A percentile compares a stretch with the other conserved stretches of the same genome.
These are phyloP conservation scores for Equus quagga DNA, from an alignment of 2,113 vertebrate species.

Conservation along the genomic window DNA sequence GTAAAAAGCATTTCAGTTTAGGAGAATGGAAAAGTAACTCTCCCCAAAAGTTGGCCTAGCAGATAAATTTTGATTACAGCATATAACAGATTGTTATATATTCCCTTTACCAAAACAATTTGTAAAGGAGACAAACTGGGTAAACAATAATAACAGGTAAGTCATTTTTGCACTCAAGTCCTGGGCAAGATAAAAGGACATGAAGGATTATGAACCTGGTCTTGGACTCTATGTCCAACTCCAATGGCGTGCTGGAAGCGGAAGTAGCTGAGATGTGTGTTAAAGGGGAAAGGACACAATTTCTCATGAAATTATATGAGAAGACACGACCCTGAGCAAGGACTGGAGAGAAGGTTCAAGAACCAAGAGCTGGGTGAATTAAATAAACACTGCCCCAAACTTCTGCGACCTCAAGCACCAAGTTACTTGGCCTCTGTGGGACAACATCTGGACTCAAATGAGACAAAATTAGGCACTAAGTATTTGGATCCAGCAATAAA, in stretches of 20 bases:
- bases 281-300: neutral
- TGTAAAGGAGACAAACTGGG: neutral
- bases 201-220: neutral
- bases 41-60: neutral
- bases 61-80: neutral
- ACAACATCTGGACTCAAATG: neutral
- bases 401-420: neutral
- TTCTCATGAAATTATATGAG: neutral
- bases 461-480: neutral
- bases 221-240: neutral
- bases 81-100: neutral
- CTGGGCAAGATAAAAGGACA: neutral
- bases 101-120: neutral
- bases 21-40: neutral
- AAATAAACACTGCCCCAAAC: neutral
- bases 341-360: neutral
- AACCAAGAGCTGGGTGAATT: neutral
- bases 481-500: neutral
- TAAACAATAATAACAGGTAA: neutral
- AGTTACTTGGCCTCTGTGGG: neutral
- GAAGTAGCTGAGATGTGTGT: neutral
- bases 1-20: constrained; percentile 4
- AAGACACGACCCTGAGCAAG: neutral
- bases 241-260: neutral
- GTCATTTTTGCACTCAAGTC: neutral